Conservation (phyloP, 2,888 invertebrate species). For the Mactromeris polynyma region DNA sequence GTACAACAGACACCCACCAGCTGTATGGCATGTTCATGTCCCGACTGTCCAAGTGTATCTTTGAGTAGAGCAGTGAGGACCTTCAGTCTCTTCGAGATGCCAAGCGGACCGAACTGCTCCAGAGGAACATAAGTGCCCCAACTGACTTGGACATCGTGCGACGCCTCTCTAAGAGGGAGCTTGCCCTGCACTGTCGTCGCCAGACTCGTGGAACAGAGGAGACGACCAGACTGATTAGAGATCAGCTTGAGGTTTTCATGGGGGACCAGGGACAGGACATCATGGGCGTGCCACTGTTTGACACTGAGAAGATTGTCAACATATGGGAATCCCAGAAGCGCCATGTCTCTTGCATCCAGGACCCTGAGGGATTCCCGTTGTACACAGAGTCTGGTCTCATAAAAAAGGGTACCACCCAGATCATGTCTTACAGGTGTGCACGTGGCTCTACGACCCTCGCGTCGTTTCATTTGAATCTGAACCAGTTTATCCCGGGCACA, state of each 20-base stretch:
- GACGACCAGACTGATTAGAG: slow-evolving; percentile 46
- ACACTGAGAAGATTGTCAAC: slow-evolving; percentile 31
- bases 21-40: slow-evolving; percentile 72
- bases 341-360: slow-evolving; percentile 69
- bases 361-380: slow-evolving; percentile 48
- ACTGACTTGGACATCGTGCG: no score
- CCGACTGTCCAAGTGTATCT: slow-evolving; percentile 62
- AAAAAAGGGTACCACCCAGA: slow-evolving; percentile 29
- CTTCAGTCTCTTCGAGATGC: not conserved
- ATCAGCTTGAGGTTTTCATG: slow-evolving; percentile 55
- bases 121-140: no score
- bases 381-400: slow-evolving; percentile 46
- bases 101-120: slow-evolving; percentile 51
- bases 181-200: slow-evolving; percentile 58
- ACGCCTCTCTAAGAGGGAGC: slow-evolving; percentile 52
- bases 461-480: not conserved
- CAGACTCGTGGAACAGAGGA: slow-evolving; percentile 60
- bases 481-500: slow-evolving; percentile 20
- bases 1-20: slow-evolving; percentile 68
- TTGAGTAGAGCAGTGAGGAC: slow-evolving; percentile 59
- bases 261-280: slow-evolving; percentile 18
- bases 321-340: slow-evolving; percentile 61
- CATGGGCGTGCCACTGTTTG: not conserved
- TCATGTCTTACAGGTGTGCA: not conserved
- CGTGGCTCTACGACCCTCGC: not conserved